These are phyloP conservation scores for Clitarchus hookeri DNA, from an alignment of 2,888 invertebrate species.

Conservation along the genomic window DNA sequence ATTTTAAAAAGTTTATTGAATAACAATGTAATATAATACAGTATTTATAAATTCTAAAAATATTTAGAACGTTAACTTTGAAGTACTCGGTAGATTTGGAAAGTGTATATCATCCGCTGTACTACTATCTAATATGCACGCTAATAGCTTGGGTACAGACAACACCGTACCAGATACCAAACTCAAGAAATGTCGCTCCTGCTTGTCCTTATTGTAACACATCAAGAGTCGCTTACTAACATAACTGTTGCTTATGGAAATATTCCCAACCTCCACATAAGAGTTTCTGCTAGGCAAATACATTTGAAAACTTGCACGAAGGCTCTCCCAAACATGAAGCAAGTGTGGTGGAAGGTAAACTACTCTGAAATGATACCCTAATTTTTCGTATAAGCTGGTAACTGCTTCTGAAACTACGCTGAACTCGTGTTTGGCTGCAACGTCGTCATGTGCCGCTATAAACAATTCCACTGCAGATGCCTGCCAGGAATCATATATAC, in stretches of 20 bases:
- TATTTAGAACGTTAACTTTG: background rate
- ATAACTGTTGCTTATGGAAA: slow-evolving; percentile 73
- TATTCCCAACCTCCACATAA: slow-evolving; percentile 74
- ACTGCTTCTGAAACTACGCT: slow-evolving; percentile 60
- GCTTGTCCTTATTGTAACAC: slow-evolving; percentile 62
- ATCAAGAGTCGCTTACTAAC: slow-evolving; percentile 79
- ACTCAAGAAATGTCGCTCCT: slow-evolving; percentile 65
- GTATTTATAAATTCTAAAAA: background rate
- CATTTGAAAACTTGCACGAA: slow-evolving; percentile 72
- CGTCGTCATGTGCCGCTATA: slow-evolving; percentile 56
- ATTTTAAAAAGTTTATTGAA: too few species aligned
- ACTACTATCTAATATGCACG: slow-evolving; percentile 67
- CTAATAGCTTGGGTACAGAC: slow-evolving; percentile 75
- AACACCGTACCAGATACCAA: slow-evolving; percentile 74
- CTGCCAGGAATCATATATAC: slow-evolving; percentile 71
- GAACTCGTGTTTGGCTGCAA: slow-evolving; percentile 60
- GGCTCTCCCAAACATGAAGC: slow-evolving; percentile 67
- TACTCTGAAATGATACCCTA: slow-evolving; percentile 71
- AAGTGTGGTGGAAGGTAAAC: slow-evolving; percentile 65
- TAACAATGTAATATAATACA: background rate
- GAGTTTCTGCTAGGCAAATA: slow-evolving; percentile 67
- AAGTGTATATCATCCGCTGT: background rate
- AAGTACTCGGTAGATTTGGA: background rate
- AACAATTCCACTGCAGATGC: slow-evolving; percentile 71
- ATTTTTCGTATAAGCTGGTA: slow-evolving; percentile 64